Base-by-base conservation (phyloP, 2,113 vertebrate genomes). In the Brachirus orientalis region DNA sequence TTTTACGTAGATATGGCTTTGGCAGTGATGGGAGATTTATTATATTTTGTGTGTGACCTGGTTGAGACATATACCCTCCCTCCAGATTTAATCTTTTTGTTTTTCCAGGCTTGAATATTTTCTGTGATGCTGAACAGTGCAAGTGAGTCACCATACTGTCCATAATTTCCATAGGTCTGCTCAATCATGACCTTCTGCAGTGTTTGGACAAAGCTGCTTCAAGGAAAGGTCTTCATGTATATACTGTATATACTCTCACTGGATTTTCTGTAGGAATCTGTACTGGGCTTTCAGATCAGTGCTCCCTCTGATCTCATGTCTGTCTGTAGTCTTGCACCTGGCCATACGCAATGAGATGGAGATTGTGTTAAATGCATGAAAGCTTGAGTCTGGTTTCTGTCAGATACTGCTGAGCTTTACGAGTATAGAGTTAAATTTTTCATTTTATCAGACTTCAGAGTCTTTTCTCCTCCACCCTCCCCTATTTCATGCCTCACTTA, bases 371-470 rank as follows among this genome's bases (percentile, higher is more conserved):
- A 57, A 64, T 37, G 33, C 44, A 20, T 61, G 71, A 50, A 56
- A 54, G 12, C 40, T 67, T 28, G 37, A 64, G 53, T 35, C 50
- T 41, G 17, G 20, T 47, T 47, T 52, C 44, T 52, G 54, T 35
- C 55, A 44, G 79, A 77, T 57, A 62, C 18, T 17, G 22, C 16
- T 10, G 20, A 57, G n/a, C n/a, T n/a, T n/a, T n/a, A n/a, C n/a
- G n/a, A n/a, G n/a, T n/a, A n/a, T n/a, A n/a, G n/a, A n/a, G 55
- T 20, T 35, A 6, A 60, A 37, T 38, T 11, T 63, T 57, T 67
- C n/a, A n/a, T n/a, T n/a, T n/a, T n/a, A n/a, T n/a, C n/a, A n/a
- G n/a, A 1, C 53, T 68, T 60, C 41, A 28, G 28, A 36, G 33
- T 63, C 8, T 56, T 4, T 61, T 64, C 51, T 45, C 18, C 36